phyloP scores from a whole-genome alignment of 2,888 invertebrate genomes.

The Netelia melanura region DNA sequence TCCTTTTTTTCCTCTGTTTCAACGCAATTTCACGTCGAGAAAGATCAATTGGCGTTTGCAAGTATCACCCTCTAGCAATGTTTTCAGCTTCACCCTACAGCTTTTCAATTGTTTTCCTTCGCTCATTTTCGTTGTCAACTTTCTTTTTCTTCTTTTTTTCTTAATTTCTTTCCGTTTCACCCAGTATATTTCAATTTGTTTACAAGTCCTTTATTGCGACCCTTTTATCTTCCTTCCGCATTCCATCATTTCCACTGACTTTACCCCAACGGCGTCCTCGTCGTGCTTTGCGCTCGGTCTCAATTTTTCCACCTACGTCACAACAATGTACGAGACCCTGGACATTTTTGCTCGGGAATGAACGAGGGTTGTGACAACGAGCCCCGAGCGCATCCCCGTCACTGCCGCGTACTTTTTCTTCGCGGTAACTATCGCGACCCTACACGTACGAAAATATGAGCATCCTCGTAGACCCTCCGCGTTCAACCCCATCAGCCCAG shows the following conservation, averaged over 20 bases:
- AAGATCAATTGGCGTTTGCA: constrained; percentile 22
- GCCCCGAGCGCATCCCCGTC: constrained; percentile 49
- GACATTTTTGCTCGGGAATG: constrained; percentile 53
- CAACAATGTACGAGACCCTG: constrained; percentile 22
- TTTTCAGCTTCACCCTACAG: background rate
- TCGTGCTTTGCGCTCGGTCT: constrained; percentile 1
- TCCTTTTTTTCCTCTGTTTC: background rate
- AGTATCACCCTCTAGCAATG: background rate
- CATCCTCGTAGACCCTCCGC: constrained; percentile 9
- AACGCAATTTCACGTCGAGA: background rate
- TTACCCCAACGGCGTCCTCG: background rate
- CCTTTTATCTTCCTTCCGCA: constrained; percentile 12
- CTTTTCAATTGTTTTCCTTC: background rate
- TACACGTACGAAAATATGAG: background rate
- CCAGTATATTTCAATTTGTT: background rate
- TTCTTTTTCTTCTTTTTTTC: background rate
- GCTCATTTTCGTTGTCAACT: background rate
- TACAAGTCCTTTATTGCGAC: background rate
- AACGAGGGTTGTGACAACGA: constrained; percentile 55
- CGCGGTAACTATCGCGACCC: constrained; percentile 45
- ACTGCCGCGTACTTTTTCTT: constrained; percentile 49
- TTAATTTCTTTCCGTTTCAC: background rate
- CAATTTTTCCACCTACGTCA: constrained; percentile 45
- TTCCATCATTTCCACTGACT: constrained; percentile 1
- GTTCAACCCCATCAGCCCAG: constrained; percentile 43